These are phyloP conservation scores for Conus ventricosus DNA, from an alignment of 1,140 invertebrate species.

Conservation along the genomic window DNA sequence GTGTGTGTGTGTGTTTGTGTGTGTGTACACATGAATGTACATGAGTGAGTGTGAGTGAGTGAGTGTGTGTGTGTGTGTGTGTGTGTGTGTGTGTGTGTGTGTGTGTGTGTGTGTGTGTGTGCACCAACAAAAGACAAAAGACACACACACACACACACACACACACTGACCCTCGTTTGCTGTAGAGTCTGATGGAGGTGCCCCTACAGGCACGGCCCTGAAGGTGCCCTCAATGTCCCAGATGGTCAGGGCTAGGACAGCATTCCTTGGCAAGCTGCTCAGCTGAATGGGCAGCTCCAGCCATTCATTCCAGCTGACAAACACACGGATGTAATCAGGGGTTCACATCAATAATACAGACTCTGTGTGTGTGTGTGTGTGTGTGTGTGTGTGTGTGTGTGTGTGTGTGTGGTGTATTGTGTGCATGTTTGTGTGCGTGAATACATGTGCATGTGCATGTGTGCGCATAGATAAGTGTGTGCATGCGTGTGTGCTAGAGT, in stretches of 20 bases:
- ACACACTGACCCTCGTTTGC: slow-evolving; percentile 81
- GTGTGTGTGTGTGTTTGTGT: no score
- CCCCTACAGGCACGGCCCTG: slow-evolving; percentile 90
- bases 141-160: background rate
- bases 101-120: no score
- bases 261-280: slow-evolving; percentile 92
- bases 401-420: background rate
- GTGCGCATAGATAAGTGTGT: background rate
- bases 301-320: slow-evolving; percentile 97
- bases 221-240: slow-evolving; percentile 94
- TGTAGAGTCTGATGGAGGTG: slow-evolving; percentile 92
- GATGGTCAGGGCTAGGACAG: slow-evolving; percentile 92
- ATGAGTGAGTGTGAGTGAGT: no score
- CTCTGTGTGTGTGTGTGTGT: background rate
- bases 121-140: background rate
- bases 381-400: background rate
- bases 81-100: background rate
- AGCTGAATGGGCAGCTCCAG: slow-evolving; percentile 92
- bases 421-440: background rate
- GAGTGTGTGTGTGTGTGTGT: background rate
- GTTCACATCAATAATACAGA: no score
- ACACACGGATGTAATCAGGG: background rate
- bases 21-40: no score
- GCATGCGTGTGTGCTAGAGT: no score
- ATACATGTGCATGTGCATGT: background rate